phyloP scores from a whole-genome alignment of 2,797 vertebrate genomes.

The Helicolenus hilgendorfi region DNA sequence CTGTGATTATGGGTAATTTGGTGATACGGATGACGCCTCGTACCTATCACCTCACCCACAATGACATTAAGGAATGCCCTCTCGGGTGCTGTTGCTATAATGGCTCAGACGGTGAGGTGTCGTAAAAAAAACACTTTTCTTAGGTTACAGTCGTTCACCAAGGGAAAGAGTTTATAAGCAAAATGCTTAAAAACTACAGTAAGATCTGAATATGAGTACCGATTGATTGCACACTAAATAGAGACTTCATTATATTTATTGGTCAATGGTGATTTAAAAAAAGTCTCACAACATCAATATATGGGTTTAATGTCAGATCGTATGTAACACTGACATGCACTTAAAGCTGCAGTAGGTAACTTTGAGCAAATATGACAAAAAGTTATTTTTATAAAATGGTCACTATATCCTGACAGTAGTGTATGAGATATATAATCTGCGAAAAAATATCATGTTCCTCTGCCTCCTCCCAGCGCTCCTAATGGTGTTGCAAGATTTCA shows the following conservation, averaged over 20 bases:
- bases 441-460: too few relatives aligned
- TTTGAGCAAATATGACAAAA: too few relatives aligned
- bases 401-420: too few relatives aligned
- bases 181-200: background rate
- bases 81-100: slow-evolving; percentile 16
- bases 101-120: background rate
- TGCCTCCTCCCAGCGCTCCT: too few relatives aligned
- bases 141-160: background rate
- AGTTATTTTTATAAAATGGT: too few relatives aligned
- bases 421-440: too few relatives aligned
- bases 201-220: background rate
- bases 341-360: background rate
- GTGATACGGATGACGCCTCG: background rate
- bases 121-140: background rate
- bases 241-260: background rate
- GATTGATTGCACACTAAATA: background rate
- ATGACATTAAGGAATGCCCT: slow-evolving; percentile 3
- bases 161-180: background rate
- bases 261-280: background rate
- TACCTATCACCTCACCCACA: slow-evolving; percentile 6
- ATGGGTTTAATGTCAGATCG: background rate
- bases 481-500: too few relatives aligned
- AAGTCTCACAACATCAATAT: background rate
- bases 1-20: slow-evolving; percentile 34
- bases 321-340: background rate